These are phyloP conservation scores for Euura lappo DNA, from an alignment of 1,140 invertebrate genomes.

Conservation along the genomic window DNA sequence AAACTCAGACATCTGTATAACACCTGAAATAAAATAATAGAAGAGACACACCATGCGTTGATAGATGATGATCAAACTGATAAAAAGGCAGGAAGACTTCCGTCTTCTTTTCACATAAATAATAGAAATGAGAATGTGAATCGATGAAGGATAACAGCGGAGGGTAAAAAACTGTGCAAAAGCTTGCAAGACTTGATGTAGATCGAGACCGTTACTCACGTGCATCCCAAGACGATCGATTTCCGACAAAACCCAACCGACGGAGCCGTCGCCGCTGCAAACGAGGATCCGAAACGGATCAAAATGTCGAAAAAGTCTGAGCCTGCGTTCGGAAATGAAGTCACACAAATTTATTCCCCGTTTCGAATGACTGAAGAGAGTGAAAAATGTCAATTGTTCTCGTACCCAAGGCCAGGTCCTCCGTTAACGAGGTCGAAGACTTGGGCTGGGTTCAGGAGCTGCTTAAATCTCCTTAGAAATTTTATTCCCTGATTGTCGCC, in stretches of 20 bases:
- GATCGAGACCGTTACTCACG: slow-evolving; percentile 66
- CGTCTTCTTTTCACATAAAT: neutral
- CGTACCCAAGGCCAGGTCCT: slow-evolving; percentile 86
- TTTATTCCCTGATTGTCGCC: slow-evolving; percentile 98
- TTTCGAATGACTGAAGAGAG: neutral
- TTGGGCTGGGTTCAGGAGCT: slow-evolving; percentile 95
- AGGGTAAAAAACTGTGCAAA: neutral
- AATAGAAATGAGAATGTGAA: neutral
- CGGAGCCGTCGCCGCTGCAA: slow-evolving; percentile 92
- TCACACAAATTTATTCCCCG: neutral
- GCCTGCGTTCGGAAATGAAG: slow-evolving; percentile 53
- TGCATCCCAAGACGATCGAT: slow-evolving; percentile 92
- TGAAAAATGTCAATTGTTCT: slow-evolving; percentile 1
- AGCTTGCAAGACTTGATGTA: slow-evolving; percentile 12
- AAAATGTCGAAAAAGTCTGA: slow-evolving; percentile 88
- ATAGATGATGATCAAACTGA: neutral
- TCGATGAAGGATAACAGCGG: neutral
- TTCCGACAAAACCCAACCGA: slow-evolving; percentile 93
- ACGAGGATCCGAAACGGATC: slow-evolving; percentile 91
- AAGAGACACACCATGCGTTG: slow-evolving; percentile 45
- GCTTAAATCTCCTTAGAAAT: slow-evolving; percentile 94
- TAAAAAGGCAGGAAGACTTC: neutral
- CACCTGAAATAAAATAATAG: slow-evolving; percentile 46
- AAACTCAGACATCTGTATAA: slow-evolving; percentile 38
- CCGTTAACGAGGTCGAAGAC: slow-evolving; percentile 95